Percentiles rank a stretch among this genome's conserved stretches.
Evolutionary conservation across 2,797 vertebrate genomes (phyloP).

Genomic region (Sebastes steindachneri): DNA sequence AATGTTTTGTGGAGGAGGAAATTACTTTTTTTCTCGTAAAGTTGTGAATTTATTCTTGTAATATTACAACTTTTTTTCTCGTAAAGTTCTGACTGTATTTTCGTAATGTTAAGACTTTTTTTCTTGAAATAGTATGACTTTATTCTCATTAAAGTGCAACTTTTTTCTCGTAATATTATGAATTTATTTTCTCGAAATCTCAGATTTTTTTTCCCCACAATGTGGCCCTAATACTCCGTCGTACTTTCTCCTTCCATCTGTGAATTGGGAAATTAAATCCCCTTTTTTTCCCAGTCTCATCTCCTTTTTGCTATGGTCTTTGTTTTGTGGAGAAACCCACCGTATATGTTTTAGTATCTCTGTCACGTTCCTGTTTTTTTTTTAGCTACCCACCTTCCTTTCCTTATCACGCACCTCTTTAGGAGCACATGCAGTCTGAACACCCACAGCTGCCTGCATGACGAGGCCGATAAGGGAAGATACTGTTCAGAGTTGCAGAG

Average conservation of each 20-base stretch:
- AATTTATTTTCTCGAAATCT: not conserved
- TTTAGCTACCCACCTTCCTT: not conserved
- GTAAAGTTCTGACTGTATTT: no score
- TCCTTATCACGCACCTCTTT: slow-evolving; percentile 49
- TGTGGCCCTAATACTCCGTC: not conserved
- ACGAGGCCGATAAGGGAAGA: slow-evolving; percentile 62
- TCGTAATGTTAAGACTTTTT: no score
- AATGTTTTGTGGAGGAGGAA: not conserved
- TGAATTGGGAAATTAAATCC: not conserved
- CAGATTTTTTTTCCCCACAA: not conserved
- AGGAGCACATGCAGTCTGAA: slow-evolving; percentile 45
- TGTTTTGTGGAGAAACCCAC: slow-evolving; percentile 13
- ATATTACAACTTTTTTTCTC: no score
- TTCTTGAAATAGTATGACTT: no score
- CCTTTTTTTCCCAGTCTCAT: not conserved
- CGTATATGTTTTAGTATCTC: slow-evolving; percentile 21
- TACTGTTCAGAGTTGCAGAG: slow-evolving; percentile 60
- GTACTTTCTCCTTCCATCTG: not conserved
- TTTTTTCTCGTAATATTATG: no score
- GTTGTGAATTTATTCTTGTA: no score
- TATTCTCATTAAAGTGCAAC: no score
- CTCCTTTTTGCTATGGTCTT: not conserved
- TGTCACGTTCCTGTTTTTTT: slow-evolving; percentile 19
- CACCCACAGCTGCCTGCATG: slow-evolving; percentile 51
- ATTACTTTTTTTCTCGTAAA: not conserved